Percentiles rank a stretch among this genome's conserved stretches.
phyloP scores from a whole-genome alignment of 2,888 invertebrate genomes.

The Acleris cristana region DNA sequence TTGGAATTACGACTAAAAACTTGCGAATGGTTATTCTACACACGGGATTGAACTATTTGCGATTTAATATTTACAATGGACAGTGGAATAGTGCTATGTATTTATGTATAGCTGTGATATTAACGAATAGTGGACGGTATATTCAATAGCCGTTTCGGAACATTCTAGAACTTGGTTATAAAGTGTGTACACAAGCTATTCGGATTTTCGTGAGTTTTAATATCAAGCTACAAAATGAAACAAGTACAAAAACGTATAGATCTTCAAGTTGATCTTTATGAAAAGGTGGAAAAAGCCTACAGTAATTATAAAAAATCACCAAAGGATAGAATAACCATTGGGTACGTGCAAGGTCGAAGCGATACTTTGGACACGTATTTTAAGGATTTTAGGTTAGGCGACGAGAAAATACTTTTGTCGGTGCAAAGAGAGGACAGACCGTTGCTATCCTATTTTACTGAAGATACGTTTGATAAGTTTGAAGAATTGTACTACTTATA shows the following conservation, averaged over 20 bases:
- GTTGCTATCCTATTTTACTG: background rate
- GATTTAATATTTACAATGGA: background rate
- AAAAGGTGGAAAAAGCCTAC: background rate
- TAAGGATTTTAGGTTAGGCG: background rate
- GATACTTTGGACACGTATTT: background rate
- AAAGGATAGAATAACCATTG: background rate
- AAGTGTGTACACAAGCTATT: background rate
- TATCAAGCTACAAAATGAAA: background rate
- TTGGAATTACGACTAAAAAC: background rate
- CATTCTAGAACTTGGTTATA: background rate
- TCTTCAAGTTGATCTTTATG: background rate
- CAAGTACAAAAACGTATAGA: background rate
- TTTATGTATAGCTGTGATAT: background rate
- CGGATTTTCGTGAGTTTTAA: no score
- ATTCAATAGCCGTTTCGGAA: background rate
- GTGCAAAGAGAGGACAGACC: background rate
- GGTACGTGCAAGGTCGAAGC: background rate
- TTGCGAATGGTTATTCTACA: background rate
- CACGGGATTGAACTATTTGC: background rate
- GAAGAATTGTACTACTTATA: background rate
- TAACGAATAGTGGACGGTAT: no score
- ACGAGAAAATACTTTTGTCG: background rate
- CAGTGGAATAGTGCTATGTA: background rate
- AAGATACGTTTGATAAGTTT: background rate
- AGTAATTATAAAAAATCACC: constrained; percentile 1